phyloP scores from a whole-genome alignment of 2,113 vertebrate species.

The Pitta sordida region DNA sequence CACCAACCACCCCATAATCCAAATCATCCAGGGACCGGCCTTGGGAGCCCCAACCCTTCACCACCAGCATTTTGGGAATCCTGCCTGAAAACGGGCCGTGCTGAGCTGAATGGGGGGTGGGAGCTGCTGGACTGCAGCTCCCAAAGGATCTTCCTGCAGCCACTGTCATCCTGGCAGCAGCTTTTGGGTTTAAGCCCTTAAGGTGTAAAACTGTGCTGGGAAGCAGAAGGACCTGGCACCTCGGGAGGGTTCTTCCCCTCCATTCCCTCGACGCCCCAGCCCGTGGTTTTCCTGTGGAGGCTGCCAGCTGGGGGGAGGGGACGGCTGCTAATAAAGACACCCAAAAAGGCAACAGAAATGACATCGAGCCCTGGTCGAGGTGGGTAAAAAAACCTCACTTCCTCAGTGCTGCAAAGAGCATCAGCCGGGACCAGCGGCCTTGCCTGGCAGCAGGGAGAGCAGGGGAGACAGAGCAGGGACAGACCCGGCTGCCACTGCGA shows the following conservation, averaged over 20 bases:
- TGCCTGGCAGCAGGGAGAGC: accelerated
- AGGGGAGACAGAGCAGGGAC: background rate
- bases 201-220: background rate
- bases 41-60: background rate
- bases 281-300: background rate
- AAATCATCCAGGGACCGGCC: too few relatives aligned
- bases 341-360: background rate
- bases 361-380: background rate
- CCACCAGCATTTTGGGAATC: accelerated
- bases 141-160: accelerated
- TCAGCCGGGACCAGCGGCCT: background rate
- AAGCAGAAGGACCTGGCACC: background rate
- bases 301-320: background rate
- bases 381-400: background rate
- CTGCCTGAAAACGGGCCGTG: accelerated
- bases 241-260: background rate
- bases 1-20: background rate
- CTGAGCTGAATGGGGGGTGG: background rate
- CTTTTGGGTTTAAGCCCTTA: background rate
- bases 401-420: background rate
- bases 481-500: background rate
- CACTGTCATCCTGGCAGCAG: background rate
- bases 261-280: accelerated
- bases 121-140: background rate
- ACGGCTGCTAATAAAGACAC: accelerated